Evolutionary conservation across 53 echinoderm and acorn worm species (phyloP).

Genomic region (Pentamera pediparva): DNA sequence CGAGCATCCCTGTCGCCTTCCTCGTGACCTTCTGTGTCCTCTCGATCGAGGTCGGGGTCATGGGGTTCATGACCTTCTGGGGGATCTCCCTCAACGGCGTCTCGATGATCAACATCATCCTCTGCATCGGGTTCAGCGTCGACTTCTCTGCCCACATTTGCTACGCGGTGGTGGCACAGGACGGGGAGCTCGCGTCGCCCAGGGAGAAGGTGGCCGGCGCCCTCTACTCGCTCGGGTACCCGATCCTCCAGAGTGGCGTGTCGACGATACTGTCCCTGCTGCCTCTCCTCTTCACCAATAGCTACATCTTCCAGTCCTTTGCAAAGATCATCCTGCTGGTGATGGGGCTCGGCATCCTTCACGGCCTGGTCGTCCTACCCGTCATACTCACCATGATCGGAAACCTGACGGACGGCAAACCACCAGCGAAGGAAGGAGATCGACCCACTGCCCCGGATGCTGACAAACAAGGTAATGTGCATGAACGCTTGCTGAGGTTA

Average conservation of each 20-base stretch:
- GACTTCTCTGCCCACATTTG: slow-evolving; percentile 74
- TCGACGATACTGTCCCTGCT: slow-evolving; percentile 51
- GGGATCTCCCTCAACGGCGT: slow-evolving; percentile 50
- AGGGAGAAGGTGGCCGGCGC: neutral
- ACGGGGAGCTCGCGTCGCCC: too few relatives aligned
- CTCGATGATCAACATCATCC: slow-evolving; percentile 65
- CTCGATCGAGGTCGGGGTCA: slow-evolving; percentile 54
- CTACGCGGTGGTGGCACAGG: slow-evolving; percentile 16
- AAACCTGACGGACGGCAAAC: neutral
- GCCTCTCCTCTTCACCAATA: slow-evolving; percentile 25
- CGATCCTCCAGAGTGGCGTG: slow-evolving; percentile 54
- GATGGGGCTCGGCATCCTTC: slow-evolving; percentile 55
- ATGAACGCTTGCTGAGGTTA: too few relatives aligned
- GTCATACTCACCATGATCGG: slow-evolving; percentile 5
- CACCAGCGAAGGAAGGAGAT: too few relatives aligned
- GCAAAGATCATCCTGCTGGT: slow-evolving; percentile 66
- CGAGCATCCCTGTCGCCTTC: slow-evolving; percentile 59
- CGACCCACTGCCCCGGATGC: too few relatives aligned
- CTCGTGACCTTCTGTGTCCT: slow-evolving; percentile 61
- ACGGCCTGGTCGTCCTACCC: slow-evolving; percentile 56
- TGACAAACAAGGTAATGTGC: too few relatives aligned
- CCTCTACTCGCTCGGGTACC: slow-evolving; percentile 36
- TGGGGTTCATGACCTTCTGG: slow-evolving; percentile 62
- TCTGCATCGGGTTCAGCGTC: slow-evolving; percentile 73
- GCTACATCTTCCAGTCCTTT: slow-evolving; percentile 63